Conservation (phyloP, 2,113 vertebrate species). For the Dasyurus viverrinus region DNA sequence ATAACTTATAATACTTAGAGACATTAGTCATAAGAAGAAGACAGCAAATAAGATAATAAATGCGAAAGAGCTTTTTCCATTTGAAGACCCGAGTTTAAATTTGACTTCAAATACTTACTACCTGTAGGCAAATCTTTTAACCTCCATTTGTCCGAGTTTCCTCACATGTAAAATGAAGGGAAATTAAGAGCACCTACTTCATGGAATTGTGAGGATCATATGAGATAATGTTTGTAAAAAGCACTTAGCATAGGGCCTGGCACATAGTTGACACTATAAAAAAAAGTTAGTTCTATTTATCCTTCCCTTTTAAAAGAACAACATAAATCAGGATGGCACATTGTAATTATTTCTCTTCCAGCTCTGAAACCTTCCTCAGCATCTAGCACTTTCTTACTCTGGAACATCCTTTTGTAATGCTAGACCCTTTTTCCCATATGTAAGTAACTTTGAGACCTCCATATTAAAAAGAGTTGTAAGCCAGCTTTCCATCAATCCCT, state of each 20-base stretch:
- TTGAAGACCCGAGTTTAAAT: neutral
- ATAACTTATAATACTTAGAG: neutral
- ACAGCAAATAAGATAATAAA: neutral
- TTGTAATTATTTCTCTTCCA: neutral
- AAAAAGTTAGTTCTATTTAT: neutral
- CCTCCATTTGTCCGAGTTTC: neutral
- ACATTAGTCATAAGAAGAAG: neutral
- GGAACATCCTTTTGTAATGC: neutral
- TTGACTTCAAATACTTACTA: neutral
- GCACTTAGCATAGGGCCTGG: neutral
- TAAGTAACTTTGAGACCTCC: neutral
- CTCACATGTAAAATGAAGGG: neutral
- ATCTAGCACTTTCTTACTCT: neutral
- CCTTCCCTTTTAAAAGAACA: neutral
- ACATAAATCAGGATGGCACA: neutral
- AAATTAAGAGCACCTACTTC: neutral
- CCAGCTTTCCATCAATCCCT: neutral
- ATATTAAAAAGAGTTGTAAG: neutral
- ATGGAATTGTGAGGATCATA: neutral
- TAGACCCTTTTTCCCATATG: neutral
- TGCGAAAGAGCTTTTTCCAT: neutral
- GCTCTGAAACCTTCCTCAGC: neutral
- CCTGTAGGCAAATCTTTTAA: neutral
- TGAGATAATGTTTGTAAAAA: neutral
- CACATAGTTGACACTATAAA: neutral